phyloP scores from a whole-genome alignment of 2,888 invertebrate genomes.

The Cantharis nigra region DNA sequence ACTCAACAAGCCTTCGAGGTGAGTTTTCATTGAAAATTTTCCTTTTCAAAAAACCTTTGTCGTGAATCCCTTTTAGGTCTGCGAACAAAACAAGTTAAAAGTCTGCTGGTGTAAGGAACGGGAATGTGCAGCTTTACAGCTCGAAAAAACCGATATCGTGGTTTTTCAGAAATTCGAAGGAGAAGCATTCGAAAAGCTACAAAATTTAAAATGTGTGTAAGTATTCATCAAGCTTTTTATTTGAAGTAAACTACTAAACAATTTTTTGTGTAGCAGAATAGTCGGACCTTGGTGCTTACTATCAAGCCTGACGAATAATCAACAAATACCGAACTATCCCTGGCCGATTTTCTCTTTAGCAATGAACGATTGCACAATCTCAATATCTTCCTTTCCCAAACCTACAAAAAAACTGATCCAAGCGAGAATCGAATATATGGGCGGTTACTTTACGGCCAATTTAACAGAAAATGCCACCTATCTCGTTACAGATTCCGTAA shows the following conservation, averaged over 20 bases:
- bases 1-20: conserved; percentile 67
- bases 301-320: conserved; percentile 71
- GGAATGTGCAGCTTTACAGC: conserved; percentile 60
- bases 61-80: conserved; percentile 36
- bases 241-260: background rate
- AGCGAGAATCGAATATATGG: conserved; percentile 74
- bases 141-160: conserved; percentile 74
- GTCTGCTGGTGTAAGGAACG: conserved; percentile 69
- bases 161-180: conserved; percentile 81
- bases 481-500: conserved; percentile 76
- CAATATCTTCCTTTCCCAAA: conserved; percentile 61
- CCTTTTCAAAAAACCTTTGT: conserved; percentile 1
- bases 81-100: conserved; percentile 61
- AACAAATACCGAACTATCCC: conserved; percentile 73
- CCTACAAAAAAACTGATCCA: conserved; percentile 62
- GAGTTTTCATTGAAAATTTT: conserved; percentile 41
- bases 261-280: conserved; percentile 62
- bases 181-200: conserved; percentile 67
- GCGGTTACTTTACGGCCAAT: conserved; percentile 69
- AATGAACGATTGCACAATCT: conserved; percentile 74
- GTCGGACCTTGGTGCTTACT: conserved; percentile 82
- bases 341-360: conserved; percentile 82
- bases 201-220: conserved; percentile 70
- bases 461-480: conserved; percentile 76
- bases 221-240: conserved; percentile 46